These are phyloP conservation scores for Sphaeridia pumilis DNA, from an alignment of 2,888 invertebrate genomes.

Conservation along the genomic window DNA sequence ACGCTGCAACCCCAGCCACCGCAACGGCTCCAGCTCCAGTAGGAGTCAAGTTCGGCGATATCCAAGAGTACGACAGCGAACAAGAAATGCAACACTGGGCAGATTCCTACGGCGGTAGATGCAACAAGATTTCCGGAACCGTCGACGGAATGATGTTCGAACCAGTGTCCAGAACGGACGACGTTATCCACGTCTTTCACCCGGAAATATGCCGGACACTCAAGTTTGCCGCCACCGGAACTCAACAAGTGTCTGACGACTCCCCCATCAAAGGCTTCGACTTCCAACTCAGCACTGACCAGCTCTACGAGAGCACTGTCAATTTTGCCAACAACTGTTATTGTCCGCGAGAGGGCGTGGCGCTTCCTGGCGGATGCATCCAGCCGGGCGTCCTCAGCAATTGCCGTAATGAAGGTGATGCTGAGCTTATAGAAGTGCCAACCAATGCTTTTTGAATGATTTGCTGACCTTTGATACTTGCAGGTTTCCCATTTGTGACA, in stretches of 20 bases:
- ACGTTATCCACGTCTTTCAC: not conserved
- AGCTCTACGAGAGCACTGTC: not conserved
- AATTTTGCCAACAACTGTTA: slow-evolving; percentile 7
- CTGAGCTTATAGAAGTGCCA: not conserved
- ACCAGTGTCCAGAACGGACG: not conserved
- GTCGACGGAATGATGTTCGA: slow-evolving; percentile 8
- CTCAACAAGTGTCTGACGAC: not conserved
- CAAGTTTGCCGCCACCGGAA: not conserved
- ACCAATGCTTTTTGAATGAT: not conserved
- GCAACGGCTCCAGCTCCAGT: not conserved
- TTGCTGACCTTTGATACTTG: not conserved
- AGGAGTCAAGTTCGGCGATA: slow-evolving; percentile 1
- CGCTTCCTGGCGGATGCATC: not conserved
- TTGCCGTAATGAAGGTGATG: slow-evolving; percentile 13
- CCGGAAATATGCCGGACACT: slow-evolving; percentile 11
- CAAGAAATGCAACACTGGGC: not conserved
- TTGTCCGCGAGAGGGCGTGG: slow-evolving; percentile 2
- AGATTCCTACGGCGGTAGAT: not conserved
- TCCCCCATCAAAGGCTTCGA: not conserved
- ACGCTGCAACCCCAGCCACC: not conserved
- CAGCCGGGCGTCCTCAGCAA: slow-evolving; percentile 2
- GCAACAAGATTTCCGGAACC: slow-evolving; percentile 9
- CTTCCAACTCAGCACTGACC: not conserved
- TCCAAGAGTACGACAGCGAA: slow-evolving; percentile 1
- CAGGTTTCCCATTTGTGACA: slow-evolving; percentile 4